Evolutionary conservation across 2,888 invertebrate species (phyloP), one percentile per base, ranked within the genome.

Genomic region (Onchidella celtica): DNA sequence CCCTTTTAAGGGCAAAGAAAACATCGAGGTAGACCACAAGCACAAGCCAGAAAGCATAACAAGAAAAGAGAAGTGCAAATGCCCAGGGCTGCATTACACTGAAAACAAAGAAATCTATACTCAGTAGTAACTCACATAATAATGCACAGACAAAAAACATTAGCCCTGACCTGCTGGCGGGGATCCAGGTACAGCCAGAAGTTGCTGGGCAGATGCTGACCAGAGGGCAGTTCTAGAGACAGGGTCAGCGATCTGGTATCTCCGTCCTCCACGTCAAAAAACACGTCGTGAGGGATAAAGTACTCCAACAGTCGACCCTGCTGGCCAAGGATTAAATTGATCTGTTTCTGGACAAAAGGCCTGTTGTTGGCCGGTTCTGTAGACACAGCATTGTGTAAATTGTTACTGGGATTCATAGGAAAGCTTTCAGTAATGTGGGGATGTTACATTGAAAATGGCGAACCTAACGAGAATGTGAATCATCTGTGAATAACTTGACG

Each of bases 241-340:
- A 90, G 84, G 32, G 83, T 83, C 29, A 91, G 82, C 9, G 85
- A 79, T 47, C 85, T 75, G 0, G 91, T 89, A 80, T 88, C 84
- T 0, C 90, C 91, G 81, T 91, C 91, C 73, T 89, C 89, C 0
- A 72, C 74, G 72, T 90, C 90, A 24, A 85, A 83, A 82, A 91
- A 91, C 6, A 89, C 88, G 40, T 87, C 86, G 1, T 72, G 63
- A 1, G 89, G 88, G 47, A 91, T 86, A 11, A 38, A 40, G 70
- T 81, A 86, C 78, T 88, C 81, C 63, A 89, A 89, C 6, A 65
- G 11, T 72, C 55, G 11, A 24, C 77, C 81, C n/a, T 34, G 36
- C 72, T 76, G 65, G 17, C n/a, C 77, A 24, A 72, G 27, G 34
- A 82, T 24, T 9, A 11, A 2, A n/a, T 40, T 21, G 17, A 76